A percentile compares a stretch with the other conserved stretches of the same genome.
phyloP scores from a whole-genome alignment of 2,797 vertebrate genomes.

The Sus cebifrons region DNA sequence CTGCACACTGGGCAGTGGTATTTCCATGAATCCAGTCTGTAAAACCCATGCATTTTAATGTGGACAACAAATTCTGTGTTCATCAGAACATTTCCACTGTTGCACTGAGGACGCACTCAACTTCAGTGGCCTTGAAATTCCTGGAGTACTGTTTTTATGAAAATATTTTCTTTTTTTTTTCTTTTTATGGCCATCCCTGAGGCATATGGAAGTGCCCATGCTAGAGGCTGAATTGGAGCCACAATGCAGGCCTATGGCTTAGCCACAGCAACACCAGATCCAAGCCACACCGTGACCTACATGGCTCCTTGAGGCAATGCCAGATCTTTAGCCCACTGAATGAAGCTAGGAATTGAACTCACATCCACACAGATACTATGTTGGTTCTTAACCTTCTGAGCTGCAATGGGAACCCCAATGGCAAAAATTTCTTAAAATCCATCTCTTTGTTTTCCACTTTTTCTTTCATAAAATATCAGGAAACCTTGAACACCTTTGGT shows the following conservation, averaged over 20 bases:
- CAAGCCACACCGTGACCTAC: too few relatives aligned
- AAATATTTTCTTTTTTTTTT: constrained; percentile 66
- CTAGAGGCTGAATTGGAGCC: too few relatives aligned
- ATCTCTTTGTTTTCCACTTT: constrained; percentile 91
- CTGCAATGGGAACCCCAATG: neutral
- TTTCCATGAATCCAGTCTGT: constrained; percentile 58
- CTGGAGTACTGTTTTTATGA: constrained; percentile 90
- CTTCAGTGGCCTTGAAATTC: constrained; percentile 92
- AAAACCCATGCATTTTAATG: constrained; percentile 35
- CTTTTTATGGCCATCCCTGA: too few relatives aligned
- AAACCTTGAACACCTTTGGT: constrained; percentile 90
- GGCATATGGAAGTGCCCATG: too few relatives aligned
- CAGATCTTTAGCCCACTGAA: too few relatives aligned
- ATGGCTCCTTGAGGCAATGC: too few relatives aligned
- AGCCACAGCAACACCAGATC: too few relatives aligned
- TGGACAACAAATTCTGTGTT: neutral
- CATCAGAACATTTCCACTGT: constrained; percentile 89
- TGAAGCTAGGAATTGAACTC: too few relatives aligned
- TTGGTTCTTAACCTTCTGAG: too few relatives aligned
- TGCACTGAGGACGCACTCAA: constrained; percentile 90
- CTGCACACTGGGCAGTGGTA: neutral
- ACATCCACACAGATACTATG: too few relatives aligned
- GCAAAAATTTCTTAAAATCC: constrained; percentile 83
- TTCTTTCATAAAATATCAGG: constrained; percentile 82
- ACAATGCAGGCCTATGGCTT: too few relatives aligned